phyloP scores from a whole-genome alignment of 2,888 invertebrate genomes.

The Leptopterna dolabrata region DNA sequence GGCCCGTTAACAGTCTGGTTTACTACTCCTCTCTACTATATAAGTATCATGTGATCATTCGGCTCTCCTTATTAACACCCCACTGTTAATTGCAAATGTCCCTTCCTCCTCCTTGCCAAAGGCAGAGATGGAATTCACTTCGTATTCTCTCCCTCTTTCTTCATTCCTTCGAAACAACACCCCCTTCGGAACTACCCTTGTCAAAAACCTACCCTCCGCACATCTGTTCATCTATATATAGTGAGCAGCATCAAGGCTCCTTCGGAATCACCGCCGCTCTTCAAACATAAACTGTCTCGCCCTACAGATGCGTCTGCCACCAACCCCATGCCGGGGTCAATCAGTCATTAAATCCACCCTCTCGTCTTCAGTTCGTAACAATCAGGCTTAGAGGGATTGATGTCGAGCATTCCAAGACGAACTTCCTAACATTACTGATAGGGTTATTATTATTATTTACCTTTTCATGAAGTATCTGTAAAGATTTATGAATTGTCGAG shows the following conservation, averaged over 20 bases:
- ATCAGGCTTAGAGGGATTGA: not conserved
- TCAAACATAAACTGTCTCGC: slow-evolving; percentile 36
- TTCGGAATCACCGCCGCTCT: not conserved
- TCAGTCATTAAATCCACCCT: slow-evolving; percentile 36
- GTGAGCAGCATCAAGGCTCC: not conserved
- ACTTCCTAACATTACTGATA: too few species aligned
- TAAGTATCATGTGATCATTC: slow-evolving; percentile 45
- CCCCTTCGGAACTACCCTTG: slow-evolving; percentile 14
- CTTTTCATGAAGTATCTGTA: too few species aligned
- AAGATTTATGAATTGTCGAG: too few species aligned
- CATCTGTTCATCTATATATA: slow-evolving; percentile 33
- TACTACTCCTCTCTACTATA: slow-evolving; percentile 47
- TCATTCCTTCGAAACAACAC: not conserved
- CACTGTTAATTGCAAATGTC: slow-evolving; percentile 43
- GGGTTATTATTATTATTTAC: too few species aligned
- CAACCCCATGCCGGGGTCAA: not conserved
- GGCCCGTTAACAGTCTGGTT: slow-evolving; percentile 42
- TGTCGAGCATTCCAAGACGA: not conserved
- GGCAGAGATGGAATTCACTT: not conserved
- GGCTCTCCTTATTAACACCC: slow-evolving; percentile 38
- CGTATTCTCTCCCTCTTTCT: not conserved
- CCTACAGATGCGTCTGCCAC: slow-evolving; percentile 25
- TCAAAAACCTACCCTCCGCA: slow-evolving; percentile 14
- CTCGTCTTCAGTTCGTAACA: not conserved
- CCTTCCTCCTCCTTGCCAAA: not conserved